Evolutionary conservation across 2,797 vertebrate species (phyloP).

Genomic region (Eulemur rubriventer): DNA sequence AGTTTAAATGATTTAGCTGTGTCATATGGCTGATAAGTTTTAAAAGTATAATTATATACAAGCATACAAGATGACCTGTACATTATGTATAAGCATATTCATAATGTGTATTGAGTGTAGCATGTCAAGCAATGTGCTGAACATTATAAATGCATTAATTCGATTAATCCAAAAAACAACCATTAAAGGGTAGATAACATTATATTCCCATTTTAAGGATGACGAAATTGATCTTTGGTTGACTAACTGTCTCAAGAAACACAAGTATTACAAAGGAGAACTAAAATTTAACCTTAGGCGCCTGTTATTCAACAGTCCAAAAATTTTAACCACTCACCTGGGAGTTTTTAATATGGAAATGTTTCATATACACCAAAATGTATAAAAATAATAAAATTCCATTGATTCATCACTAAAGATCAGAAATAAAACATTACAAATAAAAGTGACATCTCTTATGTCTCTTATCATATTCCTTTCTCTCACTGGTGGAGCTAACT

Average conservation of each 20-base stretch:
- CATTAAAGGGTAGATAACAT: neutral
- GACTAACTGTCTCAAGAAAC: neutral
- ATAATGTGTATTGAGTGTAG: neutral
- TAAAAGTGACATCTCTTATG: neutral
- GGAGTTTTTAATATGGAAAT: neutral
- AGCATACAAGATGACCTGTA: neutral
- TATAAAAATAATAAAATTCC: neutral
- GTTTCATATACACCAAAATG: neutral
- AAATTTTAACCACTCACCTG: neutral
- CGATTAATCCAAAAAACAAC: neutral
- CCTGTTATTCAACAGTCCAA: neutral
- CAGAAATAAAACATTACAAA: conserved; percentile 22
- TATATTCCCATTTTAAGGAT: neutral
- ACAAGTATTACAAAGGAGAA: neutral
- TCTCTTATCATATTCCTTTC: neutral
- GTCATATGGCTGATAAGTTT: neutral
- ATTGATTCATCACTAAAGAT: neutral
- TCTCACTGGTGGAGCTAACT: neutral
- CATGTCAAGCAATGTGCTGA: neutral
- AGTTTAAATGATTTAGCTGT: neutral
- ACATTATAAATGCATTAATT: neutral
- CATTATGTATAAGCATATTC: neutral
- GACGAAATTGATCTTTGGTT: neutral
- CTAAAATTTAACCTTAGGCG: neutral
- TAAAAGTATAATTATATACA: neutral